Conservation (phyloP, 2,113 vertebrate genomes). For the Grallaria varia region DNA sequence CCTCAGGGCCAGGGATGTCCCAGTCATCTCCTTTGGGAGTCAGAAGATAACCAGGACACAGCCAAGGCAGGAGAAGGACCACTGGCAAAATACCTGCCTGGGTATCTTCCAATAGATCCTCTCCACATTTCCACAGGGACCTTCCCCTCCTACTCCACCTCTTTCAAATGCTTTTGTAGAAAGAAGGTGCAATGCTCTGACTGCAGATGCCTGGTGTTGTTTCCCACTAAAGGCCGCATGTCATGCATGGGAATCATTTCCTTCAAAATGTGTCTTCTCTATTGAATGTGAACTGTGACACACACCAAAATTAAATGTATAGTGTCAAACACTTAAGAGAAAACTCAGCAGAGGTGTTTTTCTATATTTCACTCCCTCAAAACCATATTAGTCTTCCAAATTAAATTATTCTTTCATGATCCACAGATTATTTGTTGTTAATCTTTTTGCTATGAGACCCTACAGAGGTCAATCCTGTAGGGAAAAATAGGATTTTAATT, state of each 20-base stretch:
- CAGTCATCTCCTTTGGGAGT: background rate
- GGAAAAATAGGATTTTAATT: too few relatives aligned
- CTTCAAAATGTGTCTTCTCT: constrained; percentile 13
- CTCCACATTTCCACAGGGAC: background rate
- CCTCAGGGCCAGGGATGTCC: too few relatives aligned
- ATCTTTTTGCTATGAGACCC: too few relatives aligned
- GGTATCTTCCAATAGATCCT: background rate
- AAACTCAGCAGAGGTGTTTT: background rate
- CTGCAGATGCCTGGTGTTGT: background rate
- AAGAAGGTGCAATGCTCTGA: background rate
- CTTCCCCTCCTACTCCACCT: background rate
- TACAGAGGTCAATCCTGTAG: too few relatives aligned
- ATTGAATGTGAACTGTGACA: background rate
- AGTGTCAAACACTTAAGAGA: background rate
- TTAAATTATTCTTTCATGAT: background rate
- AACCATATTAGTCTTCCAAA: background rate
- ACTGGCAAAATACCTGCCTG: background rate
- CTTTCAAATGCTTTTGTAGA: background rate
- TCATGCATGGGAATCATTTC: background rate
- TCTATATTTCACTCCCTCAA: background rate
- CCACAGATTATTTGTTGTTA: too few relatives aligned
- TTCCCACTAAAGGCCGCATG: background rate
- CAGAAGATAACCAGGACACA: background rate
- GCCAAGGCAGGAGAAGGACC: background rate
- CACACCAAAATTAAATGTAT: background rate